A percentile compares a stretch with the other conserved stretches of the same genome.
Conservation (phyloP, 2,113 vertebrate genomes). For the Cromileptes altivelis region DNA sequence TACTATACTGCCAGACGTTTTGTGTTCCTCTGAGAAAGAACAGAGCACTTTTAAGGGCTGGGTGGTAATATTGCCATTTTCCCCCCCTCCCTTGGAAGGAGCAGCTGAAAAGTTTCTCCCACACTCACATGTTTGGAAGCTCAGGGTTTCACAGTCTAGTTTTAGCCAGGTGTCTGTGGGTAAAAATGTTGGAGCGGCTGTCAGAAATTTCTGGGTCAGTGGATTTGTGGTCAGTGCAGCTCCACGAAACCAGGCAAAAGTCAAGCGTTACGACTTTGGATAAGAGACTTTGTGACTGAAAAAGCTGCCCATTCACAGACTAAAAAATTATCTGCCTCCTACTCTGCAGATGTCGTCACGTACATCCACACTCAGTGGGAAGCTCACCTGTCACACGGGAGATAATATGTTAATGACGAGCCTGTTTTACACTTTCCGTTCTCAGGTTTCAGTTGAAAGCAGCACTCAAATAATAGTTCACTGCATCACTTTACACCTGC, state of each 20-base stretch:
- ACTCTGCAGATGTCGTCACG: conserved; percentile 36
- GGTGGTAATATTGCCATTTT: conserved; percentile 55
- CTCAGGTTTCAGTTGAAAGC: conserved; percentile 30
- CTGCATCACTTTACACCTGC: conserved; percentile 68
- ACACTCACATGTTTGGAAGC: conserved; percentile 40
- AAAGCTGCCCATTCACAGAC: neutral
- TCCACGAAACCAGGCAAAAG: conserved; percentile 14
- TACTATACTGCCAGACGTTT: conserved; percentile 67
- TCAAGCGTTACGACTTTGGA: neutral
- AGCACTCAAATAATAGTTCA: conserved; percentile 4
- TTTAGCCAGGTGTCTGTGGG: conserved; percentile 20
- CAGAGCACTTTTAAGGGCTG: conserved; percentile 51
- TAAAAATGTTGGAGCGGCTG: neutral
- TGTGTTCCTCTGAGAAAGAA: conserved; percentile 69
- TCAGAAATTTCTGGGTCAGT: conserved; percentile 2
- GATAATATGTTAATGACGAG: conserved; percentile 41
- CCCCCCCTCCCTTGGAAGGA: conserved; percentile 12
- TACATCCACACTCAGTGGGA: conserved; percentile 1
- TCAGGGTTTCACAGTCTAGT: conserved; percentile 7
- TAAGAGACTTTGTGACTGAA: neutral
- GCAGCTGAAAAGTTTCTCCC: conserved; percentile 47
- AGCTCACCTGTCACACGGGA: conserved; percentile 24
- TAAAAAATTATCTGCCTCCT: conserved; percentile 11
- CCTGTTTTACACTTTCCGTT: conserved; percentile 12
- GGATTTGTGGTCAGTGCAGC: neutral